phyloP scores from a whole-genome alignment of 2,113 vertebrate species.

The Martes martes region DNA sequence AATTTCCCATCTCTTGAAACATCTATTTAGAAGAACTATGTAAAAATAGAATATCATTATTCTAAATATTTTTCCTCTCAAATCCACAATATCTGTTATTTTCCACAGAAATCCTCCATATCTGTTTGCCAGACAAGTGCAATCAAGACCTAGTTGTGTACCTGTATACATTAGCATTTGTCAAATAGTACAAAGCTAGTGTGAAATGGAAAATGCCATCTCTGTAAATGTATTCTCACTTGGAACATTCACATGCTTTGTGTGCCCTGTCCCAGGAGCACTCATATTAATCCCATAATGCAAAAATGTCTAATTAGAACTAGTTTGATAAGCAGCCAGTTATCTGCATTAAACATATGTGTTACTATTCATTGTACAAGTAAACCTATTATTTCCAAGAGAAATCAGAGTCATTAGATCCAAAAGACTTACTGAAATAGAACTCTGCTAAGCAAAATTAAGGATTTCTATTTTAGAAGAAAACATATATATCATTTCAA shows the following conservation, averaged over 20 bases:
- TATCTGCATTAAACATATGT: conserved; percentile 91
- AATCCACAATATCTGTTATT: background rate
- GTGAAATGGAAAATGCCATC: conserved; percentile 34
- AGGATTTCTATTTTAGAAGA: conserved; percentile 80
- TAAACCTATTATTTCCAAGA: conserved; percentile 85
- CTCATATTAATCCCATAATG: conserved; percentile 79
- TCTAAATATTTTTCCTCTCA: background rate
- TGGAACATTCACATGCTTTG: conserved; percentile 50
- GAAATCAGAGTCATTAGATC: conserved; percentile 84
- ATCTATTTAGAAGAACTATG: background rate
- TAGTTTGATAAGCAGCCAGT: conserved; percentile 86
- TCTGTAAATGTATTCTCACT: conserved; percentile 60
- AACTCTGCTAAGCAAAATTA: conserved; percentile 88
- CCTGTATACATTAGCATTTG: background rate
- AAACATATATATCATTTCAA: conserved; percentile 79
- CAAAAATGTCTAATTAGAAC: conserved; percentile 88
- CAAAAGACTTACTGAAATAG: conserved; percentile 82
- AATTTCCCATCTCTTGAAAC: background rate
- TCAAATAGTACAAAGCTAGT: conserved; percentile 22
- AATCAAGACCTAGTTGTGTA: background rate
- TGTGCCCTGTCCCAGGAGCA: conserved; percentile 52
- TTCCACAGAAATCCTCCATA: background rate
- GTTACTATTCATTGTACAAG: conserved; percentile 80
- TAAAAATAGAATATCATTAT: background rate
- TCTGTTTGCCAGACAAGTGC: background rate